These are phyloP conservation scores for Gallinago jamesoni DNA, from an alignment of 2,113 vertebrate species.

Conservation along the genomic window DNA sequence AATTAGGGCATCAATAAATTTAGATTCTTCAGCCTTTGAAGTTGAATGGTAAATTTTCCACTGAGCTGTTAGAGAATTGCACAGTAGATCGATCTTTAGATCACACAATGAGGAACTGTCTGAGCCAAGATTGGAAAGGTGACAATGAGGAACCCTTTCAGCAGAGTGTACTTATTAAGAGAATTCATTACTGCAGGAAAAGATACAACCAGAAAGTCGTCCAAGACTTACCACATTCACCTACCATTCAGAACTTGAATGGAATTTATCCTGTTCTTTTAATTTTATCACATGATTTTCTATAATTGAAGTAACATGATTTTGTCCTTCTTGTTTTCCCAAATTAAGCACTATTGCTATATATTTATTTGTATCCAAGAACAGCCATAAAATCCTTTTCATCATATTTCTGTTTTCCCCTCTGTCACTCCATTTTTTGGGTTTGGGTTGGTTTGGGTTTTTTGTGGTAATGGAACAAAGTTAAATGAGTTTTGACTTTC, in stretches of 20 bases:
- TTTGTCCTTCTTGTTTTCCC: not conserved
- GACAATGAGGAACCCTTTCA: not conserved
- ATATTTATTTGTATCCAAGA: not conserved
- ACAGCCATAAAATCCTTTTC: not conserved
- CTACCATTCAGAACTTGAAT: not conserved
- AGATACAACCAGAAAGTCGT: not conserved
- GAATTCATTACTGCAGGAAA: not conserved
- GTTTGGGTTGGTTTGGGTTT: not conserved
- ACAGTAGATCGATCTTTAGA: not conserved
- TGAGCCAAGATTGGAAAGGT: not conserved
- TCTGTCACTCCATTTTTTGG: not conserved
- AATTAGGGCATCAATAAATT: not conserved
- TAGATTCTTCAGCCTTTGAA: not conserved
- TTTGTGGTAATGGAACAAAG: not conserved
- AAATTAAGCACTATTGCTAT: not conserved
- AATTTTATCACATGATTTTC: not conserved
- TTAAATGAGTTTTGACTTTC: not conserved
- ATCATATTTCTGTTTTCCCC: not conserved
- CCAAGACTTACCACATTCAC: not conserved
- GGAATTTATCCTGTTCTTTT: not conserved
- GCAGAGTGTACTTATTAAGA: not conserved
- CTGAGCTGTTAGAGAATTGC: not conserved
- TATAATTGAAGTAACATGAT: accelerated
- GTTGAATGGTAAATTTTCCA: not conserved
- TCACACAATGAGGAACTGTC: not conserved